Base-by-base conservation (phyloP, 2,113 vertebrate genomes). In the Zeus faber region DNA sequence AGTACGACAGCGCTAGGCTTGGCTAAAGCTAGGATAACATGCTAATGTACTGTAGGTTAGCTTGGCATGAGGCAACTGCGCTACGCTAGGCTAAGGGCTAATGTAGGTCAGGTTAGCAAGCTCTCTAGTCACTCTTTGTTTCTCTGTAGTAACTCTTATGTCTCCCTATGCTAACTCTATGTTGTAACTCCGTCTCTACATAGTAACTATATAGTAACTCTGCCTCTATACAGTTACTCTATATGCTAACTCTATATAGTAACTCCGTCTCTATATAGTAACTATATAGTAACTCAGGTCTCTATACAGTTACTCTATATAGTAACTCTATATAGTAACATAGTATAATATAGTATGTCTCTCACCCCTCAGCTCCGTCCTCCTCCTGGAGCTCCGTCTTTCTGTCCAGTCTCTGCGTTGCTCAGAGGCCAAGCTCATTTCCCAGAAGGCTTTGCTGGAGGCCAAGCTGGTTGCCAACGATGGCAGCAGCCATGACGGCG, bases 401-500 rank as follows among this genome's bases (percentile, higher is more conserved):
- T 91, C 91, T 1, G 90, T 98, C 65, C 95, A 99, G 63, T 91
- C 95, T 2, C 80, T 99, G 67, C 93, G 84, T 48, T 91, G 93
- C 70, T 91, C 93, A 0, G 93, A 98, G 73, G 89, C 91, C 40
- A 94, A 95, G 74, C 91, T 95, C 31, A 68, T 80, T 37, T 94
- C 92, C n/a, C 95, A 99, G 76, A 98, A 95, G 63, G 89, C 92
- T 22, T 65, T 99, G 45, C 72, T 99, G 26, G 93, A 99, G 27
- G 78, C 88, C 76, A 99, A 97, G 62, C 92, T 97, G 48, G 72
- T 70, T 0, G 4, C 24, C 23, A 9, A 13, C 92, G 51, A 92
- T 93, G 47, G n/a, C 33, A 37, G 33, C n/a, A 9, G 33, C 33
- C 33, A 11, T 37, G 33, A 37, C 13, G 9, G 33, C n/a, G 33